Conservation (phyloP, 2,797 vertebrate genomes). For the Muscicapa striata region DNA sequence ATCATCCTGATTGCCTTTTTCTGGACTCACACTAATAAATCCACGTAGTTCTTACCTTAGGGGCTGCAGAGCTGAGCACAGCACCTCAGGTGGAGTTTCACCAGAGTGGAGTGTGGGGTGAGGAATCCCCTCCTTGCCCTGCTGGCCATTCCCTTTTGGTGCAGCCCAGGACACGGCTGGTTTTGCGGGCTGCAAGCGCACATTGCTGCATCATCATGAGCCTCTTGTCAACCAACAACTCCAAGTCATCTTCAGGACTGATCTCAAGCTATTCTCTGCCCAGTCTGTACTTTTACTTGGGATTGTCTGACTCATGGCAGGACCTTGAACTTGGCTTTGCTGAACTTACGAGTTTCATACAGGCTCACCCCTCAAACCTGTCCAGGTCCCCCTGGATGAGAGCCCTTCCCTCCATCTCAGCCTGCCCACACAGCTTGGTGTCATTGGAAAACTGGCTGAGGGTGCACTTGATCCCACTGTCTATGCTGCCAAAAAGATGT, state of each 20-base stretch:
- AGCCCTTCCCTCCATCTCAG: neutral
- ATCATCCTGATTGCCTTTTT: neutral
- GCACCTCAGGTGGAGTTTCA: neutral
- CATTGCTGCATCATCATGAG: no score
- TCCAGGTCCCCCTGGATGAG: neutral
- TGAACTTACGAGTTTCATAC: neutral
- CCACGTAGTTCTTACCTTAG: neutral
- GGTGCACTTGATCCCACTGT: neutral
- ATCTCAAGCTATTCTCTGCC: neutral
- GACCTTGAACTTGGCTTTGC: neutral
- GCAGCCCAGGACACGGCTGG: neutral
- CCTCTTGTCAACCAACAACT: neutral
- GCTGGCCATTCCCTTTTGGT: neutral
- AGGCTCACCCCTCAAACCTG: neutral
- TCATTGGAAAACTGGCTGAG: neutral
- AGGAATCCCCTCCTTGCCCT: neutral
- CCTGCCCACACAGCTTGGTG: neutral
- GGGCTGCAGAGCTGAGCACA: neutral
- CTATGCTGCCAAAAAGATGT: rapidly evolving
- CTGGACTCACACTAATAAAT: neutral
- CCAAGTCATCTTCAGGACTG: neutral
- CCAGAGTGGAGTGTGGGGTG: neutral
- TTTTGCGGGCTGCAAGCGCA: neutral
- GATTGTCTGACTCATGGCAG: neutral
- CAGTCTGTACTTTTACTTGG: neutral